A percentile compares a stretch with the other conserved stretches of the same genome.
Conservation (phyloP, 2,797 vertebrate species). For the Cuniculus paca region DNA sequence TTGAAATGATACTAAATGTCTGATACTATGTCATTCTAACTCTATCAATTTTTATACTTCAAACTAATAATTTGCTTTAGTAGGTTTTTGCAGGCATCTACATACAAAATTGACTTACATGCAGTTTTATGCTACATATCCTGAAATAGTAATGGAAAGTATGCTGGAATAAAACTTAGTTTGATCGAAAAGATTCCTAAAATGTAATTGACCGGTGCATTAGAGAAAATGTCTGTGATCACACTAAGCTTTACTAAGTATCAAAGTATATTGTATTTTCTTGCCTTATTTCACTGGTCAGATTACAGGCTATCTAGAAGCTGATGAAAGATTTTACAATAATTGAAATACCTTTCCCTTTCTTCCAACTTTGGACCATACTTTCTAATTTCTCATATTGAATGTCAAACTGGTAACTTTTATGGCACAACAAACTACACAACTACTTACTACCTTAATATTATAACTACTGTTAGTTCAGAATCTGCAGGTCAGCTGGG, state of each 20-base stretch:
- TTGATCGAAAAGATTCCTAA: neutral
- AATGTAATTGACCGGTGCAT: neutral
- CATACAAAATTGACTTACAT: neutral
- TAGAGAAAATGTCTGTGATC: neutral
- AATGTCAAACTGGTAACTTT: neutral
- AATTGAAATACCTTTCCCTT: neutral
- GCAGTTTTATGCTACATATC: neutral
- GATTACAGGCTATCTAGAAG: neutral
- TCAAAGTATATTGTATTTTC: neutral
- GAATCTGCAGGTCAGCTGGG: neutral
- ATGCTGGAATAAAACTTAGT: neutral
- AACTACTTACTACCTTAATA: neutral
- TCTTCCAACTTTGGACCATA: neutral
- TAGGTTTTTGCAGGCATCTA: neutral
- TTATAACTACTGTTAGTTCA: neutral
- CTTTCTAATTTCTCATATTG: neutral
- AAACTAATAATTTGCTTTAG: neutral
- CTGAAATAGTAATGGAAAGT: neutral
- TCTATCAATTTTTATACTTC: neutral
- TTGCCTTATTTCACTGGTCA: neutral
- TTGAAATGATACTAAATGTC: neutral
- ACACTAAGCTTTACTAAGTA: neutral
- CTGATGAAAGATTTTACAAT: neutral
- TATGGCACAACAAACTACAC: neutral
- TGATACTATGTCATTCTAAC: neutral